Evolutionary conservation across 2,113 vertebrate species (phyloP), one percentile per base, ranked within the genome.

Genomic region (Oncorhynchus masou): DNA sequence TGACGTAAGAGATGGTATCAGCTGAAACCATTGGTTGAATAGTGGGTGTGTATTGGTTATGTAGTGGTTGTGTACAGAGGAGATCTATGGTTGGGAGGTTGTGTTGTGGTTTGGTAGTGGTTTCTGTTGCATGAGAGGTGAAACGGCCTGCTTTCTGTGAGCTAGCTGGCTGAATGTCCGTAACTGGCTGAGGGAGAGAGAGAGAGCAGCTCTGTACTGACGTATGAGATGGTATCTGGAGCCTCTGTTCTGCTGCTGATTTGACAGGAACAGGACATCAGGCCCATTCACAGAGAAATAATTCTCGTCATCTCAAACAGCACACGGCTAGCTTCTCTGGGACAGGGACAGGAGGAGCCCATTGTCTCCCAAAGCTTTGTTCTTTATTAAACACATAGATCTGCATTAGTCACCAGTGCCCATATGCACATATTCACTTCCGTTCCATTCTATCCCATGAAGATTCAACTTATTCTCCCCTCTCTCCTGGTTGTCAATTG

Each of bases 391-490:
- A 92, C 86, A 87, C 85, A 85, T 88, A 19, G 51, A 91, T 91
- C 88, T 90, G 84, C 90, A 84, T 86, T 90, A 60, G 87, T 91
- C 90, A 92, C 88, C 89, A 90, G 60, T 59, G 71, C 86, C 59
- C 59, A 62, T 62, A 62, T 62, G 59, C 59, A 20, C n/a, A n/a
- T 82, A 81, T 91, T 84, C 82, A 86, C 29, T 74, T 81, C 78
- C 64, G 62, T 75, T 71, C 82, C 49, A 4, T 54, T 84, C 77
- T 87, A 84, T 88, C 78, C 81, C 65, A 86, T 51, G 49, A 86
- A 83, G 83, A 87, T 89, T 86, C 75, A 86, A 87, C 87, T 90
- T 86, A 89, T 88, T 91, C 89, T 90, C 90, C 88, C 39, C 39
- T 45, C 39, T 87, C 84, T 74, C 78, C 75, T 74, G 83, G 68